Conservation (phyloP, 2,888 invertebrate genomes). For the Plemyria rubiginata region DNA sequence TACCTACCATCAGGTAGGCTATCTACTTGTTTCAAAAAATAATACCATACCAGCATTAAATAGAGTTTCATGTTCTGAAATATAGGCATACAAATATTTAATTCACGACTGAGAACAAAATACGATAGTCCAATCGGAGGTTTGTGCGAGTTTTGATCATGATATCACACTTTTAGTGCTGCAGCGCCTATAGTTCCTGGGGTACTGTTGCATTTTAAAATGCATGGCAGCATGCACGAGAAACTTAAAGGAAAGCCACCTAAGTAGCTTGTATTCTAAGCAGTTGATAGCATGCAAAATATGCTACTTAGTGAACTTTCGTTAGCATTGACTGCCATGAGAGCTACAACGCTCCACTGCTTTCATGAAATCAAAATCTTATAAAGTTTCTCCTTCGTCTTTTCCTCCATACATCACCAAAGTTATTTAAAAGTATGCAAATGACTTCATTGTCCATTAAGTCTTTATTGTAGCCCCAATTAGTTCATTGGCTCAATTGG, state of each 20-base stretch:
- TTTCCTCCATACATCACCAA: conserved; percentile 33
- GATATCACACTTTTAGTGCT: not conserved
- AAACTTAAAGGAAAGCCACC: not conserved
- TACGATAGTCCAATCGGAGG: not conserved
- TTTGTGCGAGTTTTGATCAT: not conserved
- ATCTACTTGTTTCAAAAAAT: too few relatives aligned
- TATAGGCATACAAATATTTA: too few relatives aligned
- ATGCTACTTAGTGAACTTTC: not conserved
- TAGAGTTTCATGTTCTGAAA: too few relatives aligned
- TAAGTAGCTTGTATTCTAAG: not conserved
- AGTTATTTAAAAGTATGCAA: conserved; percentile 61
- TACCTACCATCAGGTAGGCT: too few relatives aligned
- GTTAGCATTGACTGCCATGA: not conserved
- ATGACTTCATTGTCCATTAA: conserved; percentile 62
- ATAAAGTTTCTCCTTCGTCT: too few relatives aligned
- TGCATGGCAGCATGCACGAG: not conserved
- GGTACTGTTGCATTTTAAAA: not conserved
- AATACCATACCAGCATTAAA: too few relatives aligned
- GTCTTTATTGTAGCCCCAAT: conserved; percentile 48
- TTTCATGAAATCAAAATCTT: too few relatives aligned
- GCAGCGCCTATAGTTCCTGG: not conserved
- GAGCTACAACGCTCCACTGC: too few relatives aligned
- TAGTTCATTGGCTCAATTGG: conserved; percentile 56
- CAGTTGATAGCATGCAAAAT: not conserved
- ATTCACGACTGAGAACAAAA: too few relatives aligned